Evolutionary conservation across 30 jellyfish, hydroid and myxozoan genomes (phyloP).

Genomic region (Aurelia sp.): DNA sequence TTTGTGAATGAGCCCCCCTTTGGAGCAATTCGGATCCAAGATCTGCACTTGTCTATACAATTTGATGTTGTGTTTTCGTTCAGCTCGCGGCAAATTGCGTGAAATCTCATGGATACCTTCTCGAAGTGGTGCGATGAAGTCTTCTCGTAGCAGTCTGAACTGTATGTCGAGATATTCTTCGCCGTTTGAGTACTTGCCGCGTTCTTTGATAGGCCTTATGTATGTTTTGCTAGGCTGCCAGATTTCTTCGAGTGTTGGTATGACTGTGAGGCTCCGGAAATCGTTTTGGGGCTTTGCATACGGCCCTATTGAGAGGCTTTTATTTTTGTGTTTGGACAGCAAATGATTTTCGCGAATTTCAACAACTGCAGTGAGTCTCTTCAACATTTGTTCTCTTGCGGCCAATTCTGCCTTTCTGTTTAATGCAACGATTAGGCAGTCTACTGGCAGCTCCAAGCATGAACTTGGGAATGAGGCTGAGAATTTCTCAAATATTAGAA

Average conservation of each 20-base stretch:
- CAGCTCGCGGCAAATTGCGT: not conserved
- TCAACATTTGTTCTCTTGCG: not conserved
- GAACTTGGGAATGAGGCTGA: not conserved
- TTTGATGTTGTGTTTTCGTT: slow-evolving; percentile 38
- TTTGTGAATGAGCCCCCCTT: slow-evolving; percentile 39
- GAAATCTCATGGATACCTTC: slow-evolving; percentile 43
- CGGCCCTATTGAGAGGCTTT: not conserved
- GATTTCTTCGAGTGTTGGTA: slow-evolving; percentile 62
- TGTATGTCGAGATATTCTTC: slow-evolving; percentile 72
- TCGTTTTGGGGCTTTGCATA: slow-evolving; percentile 50
- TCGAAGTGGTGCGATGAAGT: slow-evolving; percentile 64
- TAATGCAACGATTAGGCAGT: not conserved
- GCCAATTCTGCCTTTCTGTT: not conserved
- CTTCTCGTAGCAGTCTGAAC: slow-evolving; percentile 68
- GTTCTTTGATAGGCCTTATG: slow-evolving; percentile 70
- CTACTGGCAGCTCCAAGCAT: slow-evolving; percentile 20
- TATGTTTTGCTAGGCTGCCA: not conserved
- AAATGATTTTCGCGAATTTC: slow-evolving; percentile 4
- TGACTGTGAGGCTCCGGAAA: slow-evolving; percentile 46
- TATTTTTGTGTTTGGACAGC: not conserved
- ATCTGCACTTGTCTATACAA: slow-evolving; percentile 46
- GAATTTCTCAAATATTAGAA: slow-evolving; percentile 1
- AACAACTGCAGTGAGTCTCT: not conserved
- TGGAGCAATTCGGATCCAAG: slow-evolving; percentile 36
- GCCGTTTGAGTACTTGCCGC: slow-evolving; percentile 44